A percentile compares a stretch with the other conserved stretches of the same genome.
phyloP scores from a whole-genome alignment of 1,140 invertebrate genomes.

The Neodiprion virginianus region DNA sequence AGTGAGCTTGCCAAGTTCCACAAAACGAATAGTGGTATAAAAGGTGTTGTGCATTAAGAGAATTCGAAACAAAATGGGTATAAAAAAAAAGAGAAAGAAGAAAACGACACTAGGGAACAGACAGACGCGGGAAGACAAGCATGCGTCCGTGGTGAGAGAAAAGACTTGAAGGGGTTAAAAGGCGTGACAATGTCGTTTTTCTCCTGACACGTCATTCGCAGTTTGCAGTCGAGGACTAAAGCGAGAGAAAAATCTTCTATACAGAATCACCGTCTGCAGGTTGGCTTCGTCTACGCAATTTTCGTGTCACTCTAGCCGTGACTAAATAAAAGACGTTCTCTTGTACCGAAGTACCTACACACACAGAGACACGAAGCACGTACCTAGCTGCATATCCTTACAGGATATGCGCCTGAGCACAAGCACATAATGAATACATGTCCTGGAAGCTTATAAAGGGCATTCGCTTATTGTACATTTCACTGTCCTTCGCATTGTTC shows the following conservation, averaged over 20 bases:
- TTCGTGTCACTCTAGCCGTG: constrained; percentile 4
- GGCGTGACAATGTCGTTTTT: constrained; percentile 7
- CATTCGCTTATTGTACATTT: not conserved
- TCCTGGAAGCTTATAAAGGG: not conserved
- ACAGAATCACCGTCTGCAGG: not conserved
- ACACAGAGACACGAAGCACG: not conserved
- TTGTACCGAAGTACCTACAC: not conserved
- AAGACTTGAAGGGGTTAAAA: not conserved
- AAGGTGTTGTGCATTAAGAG: not conserved
- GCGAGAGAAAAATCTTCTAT: not conserved
- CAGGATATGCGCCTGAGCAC: too few species aligned
- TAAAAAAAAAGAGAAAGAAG: not conserved
- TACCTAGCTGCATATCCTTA: too few species aligned
- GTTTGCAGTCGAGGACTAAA: not conserved
- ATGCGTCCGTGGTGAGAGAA: not conserved
- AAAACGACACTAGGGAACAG: not conserved
- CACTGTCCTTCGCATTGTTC: not conserved
- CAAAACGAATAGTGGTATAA: not conserved
- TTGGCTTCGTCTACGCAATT: not conserved
- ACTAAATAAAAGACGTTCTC: not conserved
- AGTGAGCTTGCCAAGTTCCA: not conserved
- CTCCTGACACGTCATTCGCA: not conserved
- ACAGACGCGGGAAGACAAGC: not conserved
- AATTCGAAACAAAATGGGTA: too few species aligned
- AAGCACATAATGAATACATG: too few species aligned